These are phyloP conservation scores for Hippocampus guttulatus DNA, from an alignment of 2,113 vertebrate species.

Conservation along the genomic window DNA sequence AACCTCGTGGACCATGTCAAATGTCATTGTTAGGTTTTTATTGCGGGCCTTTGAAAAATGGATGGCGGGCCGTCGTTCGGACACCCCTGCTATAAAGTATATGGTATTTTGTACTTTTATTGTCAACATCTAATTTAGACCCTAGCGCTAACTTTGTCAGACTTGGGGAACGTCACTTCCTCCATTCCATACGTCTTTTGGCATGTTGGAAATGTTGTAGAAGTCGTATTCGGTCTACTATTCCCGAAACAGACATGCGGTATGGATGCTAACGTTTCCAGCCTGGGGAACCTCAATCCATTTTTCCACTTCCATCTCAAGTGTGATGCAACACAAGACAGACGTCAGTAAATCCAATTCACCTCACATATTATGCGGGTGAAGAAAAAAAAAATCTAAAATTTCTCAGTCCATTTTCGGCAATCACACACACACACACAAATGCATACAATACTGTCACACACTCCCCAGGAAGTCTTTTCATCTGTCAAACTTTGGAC, in stretches of 20 bases:
- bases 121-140: no score
- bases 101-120: no score
- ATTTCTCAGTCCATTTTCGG: not conserved
- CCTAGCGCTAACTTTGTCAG: no score
- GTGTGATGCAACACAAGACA: not conserved
- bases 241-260: not conserved
- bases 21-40: no score
- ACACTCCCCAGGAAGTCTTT: constrained; percentile 7
- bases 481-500: constrained; percentile 44
- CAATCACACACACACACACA: not conserved
- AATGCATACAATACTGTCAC: constrained; percentile 7
- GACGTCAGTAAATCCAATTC: not conserved
- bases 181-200: no score
- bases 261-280: not conserved
- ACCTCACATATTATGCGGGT: not conserved
- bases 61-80: no score
- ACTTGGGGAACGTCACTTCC: no score
- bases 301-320: not conserved
- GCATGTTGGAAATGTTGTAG: no score
- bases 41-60: no score
- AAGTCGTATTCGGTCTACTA: no score
- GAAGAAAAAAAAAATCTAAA: not conserved
- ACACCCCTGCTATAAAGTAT: no score
- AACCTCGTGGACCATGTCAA: no score
- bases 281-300: not conserved